A percentile compares a stretch with the other conserved stretches of the same genome.
Conservation (phyloP, 2,113 vertebrate genomes). For the Canis aureus region DNA sequence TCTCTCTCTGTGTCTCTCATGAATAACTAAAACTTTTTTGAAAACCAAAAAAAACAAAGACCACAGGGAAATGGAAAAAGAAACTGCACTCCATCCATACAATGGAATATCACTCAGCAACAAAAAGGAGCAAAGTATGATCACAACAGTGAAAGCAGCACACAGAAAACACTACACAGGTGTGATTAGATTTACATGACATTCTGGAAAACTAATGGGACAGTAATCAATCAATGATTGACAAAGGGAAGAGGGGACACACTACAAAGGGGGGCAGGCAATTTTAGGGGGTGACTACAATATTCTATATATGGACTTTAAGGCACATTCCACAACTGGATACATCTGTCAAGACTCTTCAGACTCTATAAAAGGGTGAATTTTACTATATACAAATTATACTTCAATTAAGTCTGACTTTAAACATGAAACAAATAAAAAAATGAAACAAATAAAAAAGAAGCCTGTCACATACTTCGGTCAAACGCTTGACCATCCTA, state of each 20-base stretch:
- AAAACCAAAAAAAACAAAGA: too few relatives aligned
- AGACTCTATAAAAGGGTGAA: background rate
- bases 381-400: background rate
- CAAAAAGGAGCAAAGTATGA: background rate
- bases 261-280: background rate
- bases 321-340: background rate
- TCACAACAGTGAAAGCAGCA: background rate
- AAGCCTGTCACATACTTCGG: background rate
- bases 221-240: background rate
- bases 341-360: background rate
- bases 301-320: background rate
- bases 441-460: constrained; percentile 4
- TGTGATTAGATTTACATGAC: background rate
- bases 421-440: background rate
- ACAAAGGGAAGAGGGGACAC: background rate
- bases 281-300: background rate
- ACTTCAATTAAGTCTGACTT: background rate
- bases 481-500: background rate
- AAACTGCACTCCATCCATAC: background rate
- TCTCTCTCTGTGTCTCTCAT: too few relatives aligned
- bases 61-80: background rate
- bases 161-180: background rate
- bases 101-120: background rate
- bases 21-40: too few relatives aligned
- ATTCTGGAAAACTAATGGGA: background rate